Conservation (phyloP, 2,888 invertebrate species). For the Idaea straminata region DNA sequence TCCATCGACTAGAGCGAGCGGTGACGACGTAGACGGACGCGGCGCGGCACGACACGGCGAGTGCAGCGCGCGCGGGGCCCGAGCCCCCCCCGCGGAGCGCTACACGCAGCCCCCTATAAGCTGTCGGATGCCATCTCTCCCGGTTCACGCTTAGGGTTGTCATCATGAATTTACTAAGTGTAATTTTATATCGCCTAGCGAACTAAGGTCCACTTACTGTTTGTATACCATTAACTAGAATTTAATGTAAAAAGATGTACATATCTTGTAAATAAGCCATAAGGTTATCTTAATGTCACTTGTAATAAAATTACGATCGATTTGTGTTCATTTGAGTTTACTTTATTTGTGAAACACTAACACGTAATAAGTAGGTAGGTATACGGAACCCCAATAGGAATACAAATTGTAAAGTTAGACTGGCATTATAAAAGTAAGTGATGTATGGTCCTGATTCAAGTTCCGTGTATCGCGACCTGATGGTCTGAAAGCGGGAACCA, state of each 20-base stretch:
- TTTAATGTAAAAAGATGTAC: slow-evolving; percentile 69
- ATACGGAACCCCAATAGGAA: too few species aligned
- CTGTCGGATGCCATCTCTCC: slow-evolving; percentile 21
- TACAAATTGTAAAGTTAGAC: too few species aligned
- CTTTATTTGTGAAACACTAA: too few species aligned
- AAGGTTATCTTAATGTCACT: slow-evolving; percentile 65
- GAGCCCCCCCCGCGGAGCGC: slow-evolving; percentile 49
- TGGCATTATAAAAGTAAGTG: too few species aligned
- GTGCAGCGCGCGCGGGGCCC: slow-evolving; percentile 31
- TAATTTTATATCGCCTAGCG: slow-evolving; percentile 69
- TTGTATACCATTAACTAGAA: slow-evolving; percentile 57
- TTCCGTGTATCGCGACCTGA: too few species aligned
- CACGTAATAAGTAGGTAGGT: too few species aligned
- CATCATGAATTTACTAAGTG: slow-evolving; percentile 75
- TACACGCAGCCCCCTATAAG: too few species aligned
- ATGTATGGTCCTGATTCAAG: too few species aligned
- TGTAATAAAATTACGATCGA: slow-evolving; percentile 67
- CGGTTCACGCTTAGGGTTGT: slow-evolving; percentile 55
- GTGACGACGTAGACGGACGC: slow-evolving; percentile 22
- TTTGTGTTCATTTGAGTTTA: slow-evolving; percentile 18
- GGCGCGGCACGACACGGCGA: slow-evolving; percentile 30
- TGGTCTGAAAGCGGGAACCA: too few species aligned
- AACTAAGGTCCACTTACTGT: slow-evolving; percentile 56
- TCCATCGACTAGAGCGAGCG: slow-evolving; percentile 55
- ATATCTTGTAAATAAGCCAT: slow-evolving; percentile 76